Conservation (phyloP, 2,888 invertebrate species). For the Ochropleura leucogaster region DNA sequence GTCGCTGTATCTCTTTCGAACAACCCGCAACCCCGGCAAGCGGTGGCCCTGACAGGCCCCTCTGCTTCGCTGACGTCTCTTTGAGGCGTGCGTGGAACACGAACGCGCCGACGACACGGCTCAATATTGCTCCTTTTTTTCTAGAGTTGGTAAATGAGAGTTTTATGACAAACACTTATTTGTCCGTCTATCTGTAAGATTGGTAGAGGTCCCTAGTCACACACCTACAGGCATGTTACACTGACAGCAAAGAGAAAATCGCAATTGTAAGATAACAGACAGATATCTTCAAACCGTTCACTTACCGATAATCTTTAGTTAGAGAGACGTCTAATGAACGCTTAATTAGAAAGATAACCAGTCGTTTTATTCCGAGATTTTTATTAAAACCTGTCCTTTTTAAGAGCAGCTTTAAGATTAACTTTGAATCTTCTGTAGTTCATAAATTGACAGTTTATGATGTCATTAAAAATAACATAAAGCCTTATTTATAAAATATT, state of each 20-base stretch:
- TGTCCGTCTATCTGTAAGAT: not conserved
- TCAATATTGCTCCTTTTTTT: not conserved
- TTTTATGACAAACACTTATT: not conserved
- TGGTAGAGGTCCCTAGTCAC: not conserved
- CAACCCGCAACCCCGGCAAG: no score
- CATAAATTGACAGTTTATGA: not conserved
- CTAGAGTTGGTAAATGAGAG: not conserved
- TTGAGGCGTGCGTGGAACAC: no score
- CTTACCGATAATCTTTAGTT: constrained; percentile 31
- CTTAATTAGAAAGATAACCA: constrained; percentile 23
- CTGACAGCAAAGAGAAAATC: not conserved
- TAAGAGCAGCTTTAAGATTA: not conserved
- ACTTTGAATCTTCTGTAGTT: not conserved
- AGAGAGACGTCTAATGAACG: constrained; percentile 32
- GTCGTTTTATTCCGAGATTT: constrained; percentile 5
- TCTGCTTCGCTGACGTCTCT: no score
- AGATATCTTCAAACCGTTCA: constrained; percentile 29
- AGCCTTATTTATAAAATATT: no score
- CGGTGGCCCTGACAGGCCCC: no score
- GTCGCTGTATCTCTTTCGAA: no score
- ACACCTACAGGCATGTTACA: constrained; percentile 4
- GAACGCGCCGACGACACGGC: no score
- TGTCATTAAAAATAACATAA: not conserved
- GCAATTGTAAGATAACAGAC: constrained; percentile 43
- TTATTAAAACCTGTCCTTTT: constrained; percentile 15